These are phyloP conservation scores for Chrysopilus asiliformis DNA, from an alignment of 2,888 invertebrate species.

Conservation along the genomic window DNA sequence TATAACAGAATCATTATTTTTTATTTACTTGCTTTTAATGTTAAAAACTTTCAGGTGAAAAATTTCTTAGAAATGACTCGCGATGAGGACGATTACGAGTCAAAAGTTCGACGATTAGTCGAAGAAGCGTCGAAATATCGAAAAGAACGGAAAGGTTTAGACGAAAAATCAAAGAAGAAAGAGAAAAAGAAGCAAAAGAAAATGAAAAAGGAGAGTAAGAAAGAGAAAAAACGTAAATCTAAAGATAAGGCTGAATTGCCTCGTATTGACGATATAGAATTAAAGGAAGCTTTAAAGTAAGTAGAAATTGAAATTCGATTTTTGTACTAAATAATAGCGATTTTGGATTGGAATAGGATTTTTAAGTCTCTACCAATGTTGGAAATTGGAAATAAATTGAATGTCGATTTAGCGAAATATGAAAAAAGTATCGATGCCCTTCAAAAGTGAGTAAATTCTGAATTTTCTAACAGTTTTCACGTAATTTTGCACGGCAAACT, in stretches of 20 bases:
- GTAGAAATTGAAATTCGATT: slow-evolving; percentile 16
- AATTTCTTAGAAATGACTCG: slow-evolving; percentile 66
- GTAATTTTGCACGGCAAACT: no score
- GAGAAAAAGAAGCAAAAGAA: slow-evolving; percentile 38
- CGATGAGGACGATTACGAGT: slow-evolving; percentile 74
- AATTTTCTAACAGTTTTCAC: no score
- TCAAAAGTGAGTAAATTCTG: slow-evolving; percentile 7
- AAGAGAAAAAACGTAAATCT: slow-evolving; percentile 43
- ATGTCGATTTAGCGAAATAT: slow-evolving; percentile 24
- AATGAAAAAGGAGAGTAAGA: slow-evolving; percentile 36
- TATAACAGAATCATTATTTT: no score
- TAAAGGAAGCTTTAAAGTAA: slow-evolving; percentile 54
- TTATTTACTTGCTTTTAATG: not conserved
- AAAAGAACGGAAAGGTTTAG: slow-evolving; percentile 49
- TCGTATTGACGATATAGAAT: slow-evolving; percentile 48
- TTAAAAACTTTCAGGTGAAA: slow-evolving; percentile 43
- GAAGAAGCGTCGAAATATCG: slow-evolving; percentile 73
- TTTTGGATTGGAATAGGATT: slow-evolving; percentile 41
- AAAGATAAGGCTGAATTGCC: slow-evolving; percentile 44
- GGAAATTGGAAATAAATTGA: slow-evolving; percentile 32
- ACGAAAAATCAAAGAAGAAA: slow-evolving; percentile 46
- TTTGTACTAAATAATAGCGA: slow-evolving; percentile 9
- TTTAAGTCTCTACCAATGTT: slow-evolving; percentile 58
- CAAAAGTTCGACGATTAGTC: slow-evolving; percentile 72
- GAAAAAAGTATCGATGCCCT: slow-evolving; percentile 29